phyloP scores from a whole-genome alignment of 2,113 vertebrate species.

The Andinoacara biseriatus region DNA sequence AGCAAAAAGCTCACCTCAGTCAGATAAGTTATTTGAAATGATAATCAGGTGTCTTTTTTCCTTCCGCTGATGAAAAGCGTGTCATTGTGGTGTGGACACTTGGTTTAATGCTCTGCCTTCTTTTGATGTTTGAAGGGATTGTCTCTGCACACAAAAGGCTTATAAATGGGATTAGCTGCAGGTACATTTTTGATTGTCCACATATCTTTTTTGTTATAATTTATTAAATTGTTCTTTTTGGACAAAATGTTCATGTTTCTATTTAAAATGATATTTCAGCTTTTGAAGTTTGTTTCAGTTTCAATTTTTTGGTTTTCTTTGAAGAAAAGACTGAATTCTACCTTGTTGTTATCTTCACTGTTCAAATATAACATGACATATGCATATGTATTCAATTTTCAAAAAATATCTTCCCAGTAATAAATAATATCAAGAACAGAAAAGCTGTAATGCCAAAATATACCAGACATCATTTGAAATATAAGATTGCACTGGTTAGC shows the following conservation, averaged over 20 bases:
- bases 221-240: neutral
- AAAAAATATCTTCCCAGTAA: neutral
- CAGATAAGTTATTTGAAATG: neutral
- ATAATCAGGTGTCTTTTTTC: slow-evolving; percentile 1
- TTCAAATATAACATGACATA: neutral
- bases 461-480: neutral
- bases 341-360: neutral
- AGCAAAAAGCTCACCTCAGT: neutral
- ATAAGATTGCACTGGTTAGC: neutral
- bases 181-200: neutral
- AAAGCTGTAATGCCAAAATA: neutral
- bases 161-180: slow-evolving; percentile 2
- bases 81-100: neutral
- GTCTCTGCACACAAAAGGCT: neutral
- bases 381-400: neutral
- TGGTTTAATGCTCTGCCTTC: neutral
- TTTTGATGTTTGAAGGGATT: slow-evolving; percentile 3
- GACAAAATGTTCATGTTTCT: neutral
- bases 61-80: neutral
- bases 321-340: neutral
- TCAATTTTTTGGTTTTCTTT: neutral
- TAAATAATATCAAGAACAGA: neutral
- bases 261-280: neutral
- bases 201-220: neutral
- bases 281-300: neutral